phyloP scores from a whole-genome alignment of 2,113 vertebrate species.

The Puntigrus tetrazona region DNA sequence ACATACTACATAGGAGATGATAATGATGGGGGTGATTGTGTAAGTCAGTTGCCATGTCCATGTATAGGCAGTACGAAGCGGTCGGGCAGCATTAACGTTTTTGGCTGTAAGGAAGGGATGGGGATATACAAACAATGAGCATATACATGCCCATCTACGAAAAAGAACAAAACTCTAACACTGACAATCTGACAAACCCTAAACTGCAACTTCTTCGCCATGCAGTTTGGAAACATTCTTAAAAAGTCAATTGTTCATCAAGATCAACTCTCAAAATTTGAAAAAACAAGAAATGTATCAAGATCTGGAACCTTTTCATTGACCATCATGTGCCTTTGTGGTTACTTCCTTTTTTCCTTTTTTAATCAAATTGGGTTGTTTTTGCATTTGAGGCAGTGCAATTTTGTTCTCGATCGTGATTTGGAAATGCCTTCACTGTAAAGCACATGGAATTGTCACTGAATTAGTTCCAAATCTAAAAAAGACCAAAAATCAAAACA shows the following conservation, averaged over 20 bases:
- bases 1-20: constrained; percentile 97
- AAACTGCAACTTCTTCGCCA: constrained; percentile 99
- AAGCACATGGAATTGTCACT: constrained; percentile 68
- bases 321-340: constrained; percentile 66
- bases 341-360: background rate
- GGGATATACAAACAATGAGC: constrained; percentile 99
- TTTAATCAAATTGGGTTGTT: background rate
- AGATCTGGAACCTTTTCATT: constrained; percentile 84
- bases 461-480: constrained; percentile 85
- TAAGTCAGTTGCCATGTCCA: constrained; percentile 99
- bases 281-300: constrained; percentile 74
- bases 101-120: constrained; percentile 99
- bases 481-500: constrained; percentile 74
- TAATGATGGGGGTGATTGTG: constrained; percentile 94
- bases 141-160: constrained; percentile 99
- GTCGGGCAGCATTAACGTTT: constrained; percentile 99
- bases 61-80: constrained; percentile 99
- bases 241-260: constrained; percentile 71
- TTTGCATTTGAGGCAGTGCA: background rate
- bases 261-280: constrained; percentile 61
- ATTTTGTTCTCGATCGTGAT: background rate
- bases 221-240: constrained; percentile 83
- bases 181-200: constrained; percentile 99
- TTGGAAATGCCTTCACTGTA: background rate
- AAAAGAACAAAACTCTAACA: constrained; percentile 99